Evolutionary conservation across 2,888 invertebrate genomes (phyloP).

Genomic region (Epirrita christyi): DNA sequence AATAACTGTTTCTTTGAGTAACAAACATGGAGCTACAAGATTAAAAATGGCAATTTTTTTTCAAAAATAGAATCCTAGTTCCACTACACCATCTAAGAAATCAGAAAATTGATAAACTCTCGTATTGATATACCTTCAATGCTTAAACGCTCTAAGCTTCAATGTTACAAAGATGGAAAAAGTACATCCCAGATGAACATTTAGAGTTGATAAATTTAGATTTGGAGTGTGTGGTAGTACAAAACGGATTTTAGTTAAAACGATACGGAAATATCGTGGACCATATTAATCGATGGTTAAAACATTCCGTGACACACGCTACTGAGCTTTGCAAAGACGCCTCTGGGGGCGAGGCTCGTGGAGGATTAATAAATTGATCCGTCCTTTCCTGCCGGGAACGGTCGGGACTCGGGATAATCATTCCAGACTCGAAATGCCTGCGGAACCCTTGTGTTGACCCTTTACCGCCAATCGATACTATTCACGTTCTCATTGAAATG

Average conservation of each 20-base stretch:
- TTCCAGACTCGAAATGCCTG: conserved; percentile 20
- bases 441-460: conserved; percentile 29
- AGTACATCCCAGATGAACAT: too few species aligned
- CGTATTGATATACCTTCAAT: too few species aligned
- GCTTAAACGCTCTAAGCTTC: too few species aligned
- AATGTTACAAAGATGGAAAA: too few species aligned
- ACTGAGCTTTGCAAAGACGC: conserved; percentile 8
- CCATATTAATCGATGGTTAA: not conserved
- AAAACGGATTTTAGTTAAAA: not conserved
- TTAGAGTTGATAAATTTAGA: not conserved
- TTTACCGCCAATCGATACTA: conserved; percentile 16
- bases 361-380: conserved; percentile 33
- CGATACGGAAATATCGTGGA: not conserved
- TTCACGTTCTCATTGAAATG: not conserved
- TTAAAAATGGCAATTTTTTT: too few species aligned
- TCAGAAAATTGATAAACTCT: too few species aligned
- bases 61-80: too few species aligned
- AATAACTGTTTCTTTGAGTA: too few species aligned
- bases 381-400: conserved; percentile 12
- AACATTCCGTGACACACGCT: not conserved
- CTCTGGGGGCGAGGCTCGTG: not conserved
- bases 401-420: conserved; percentile 16
- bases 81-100: too few species aligned
- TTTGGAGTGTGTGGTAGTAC: not conserved
- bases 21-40: too few species aligned